These are phyloP conservation scores for Micromussa lordhowensis DNA, from an alignment of 92 coral and sea anemone species.

Conservation along the genomic window DNA sequence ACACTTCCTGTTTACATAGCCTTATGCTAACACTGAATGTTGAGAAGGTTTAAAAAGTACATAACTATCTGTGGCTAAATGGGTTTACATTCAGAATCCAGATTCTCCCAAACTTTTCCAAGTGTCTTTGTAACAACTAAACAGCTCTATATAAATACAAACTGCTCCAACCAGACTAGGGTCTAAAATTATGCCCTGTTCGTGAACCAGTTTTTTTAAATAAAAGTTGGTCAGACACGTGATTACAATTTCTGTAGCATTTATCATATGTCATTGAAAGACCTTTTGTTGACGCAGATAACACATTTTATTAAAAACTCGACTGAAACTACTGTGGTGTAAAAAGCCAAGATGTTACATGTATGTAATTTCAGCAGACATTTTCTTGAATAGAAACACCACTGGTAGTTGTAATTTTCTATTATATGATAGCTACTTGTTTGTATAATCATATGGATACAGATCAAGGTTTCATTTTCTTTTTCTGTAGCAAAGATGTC, in stretches of 20 bases:
- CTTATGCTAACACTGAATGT: background rate
- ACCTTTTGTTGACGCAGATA: background rate
- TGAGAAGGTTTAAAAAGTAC: background rate
- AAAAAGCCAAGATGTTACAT: background rate
- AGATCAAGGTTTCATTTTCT: background rate
- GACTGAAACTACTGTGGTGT: background rate
- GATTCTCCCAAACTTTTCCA: background rate
- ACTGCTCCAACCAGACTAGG: background rate
- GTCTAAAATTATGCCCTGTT: background rate
- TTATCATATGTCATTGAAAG: background rate
- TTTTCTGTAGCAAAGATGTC: conserved; percentile 64
- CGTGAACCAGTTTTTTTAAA: background rate
- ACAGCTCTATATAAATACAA: background rate
- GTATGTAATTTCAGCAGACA: background rate
- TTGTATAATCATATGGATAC: background rate
- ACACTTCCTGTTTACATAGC: background rate
- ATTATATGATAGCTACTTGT: background rate
- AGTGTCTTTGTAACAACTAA: background rate
- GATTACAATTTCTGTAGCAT: background rate
- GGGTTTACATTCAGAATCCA: background rate
- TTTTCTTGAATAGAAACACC: background rate
- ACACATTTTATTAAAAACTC: background rate
- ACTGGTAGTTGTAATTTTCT: background rate
- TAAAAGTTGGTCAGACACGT: background rate
- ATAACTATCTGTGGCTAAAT: background rate